phyloP scores from a whole-genome alignment of 2,888 invertebrate species.

The Tipula confusa region DNA sequence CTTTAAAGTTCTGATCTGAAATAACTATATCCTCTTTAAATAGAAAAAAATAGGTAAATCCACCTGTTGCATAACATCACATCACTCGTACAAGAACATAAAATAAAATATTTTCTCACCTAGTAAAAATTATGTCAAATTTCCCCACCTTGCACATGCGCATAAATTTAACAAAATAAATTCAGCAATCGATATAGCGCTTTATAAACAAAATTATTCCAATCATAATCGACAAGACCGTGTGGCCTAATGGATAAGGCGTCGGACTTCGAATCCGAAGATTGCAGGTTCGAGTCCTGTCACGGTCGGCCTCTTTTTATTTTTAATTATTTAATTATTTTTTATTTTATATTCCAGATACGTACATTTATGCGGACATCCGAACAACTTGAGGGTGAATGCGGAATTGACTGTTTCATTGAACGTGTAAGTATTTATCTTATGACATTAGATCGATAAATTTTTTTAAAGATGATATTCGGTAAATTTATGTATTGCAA shows the following conservation, averaged over 20 bases:
- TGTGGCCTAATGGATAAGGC: constrained; percentile 52
- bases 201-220: neutral
- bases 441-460: no score
- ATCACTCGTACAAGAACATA: neutral
- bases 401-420: constrained; percentile 65
- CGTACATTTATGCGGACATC: constrained; percentile 50
- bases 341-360: constrained; percentile 56
- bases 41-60: neutral
- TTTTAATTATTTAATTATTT: constrained; percentile 36
- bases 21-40: neutral
- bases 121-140: neutral
- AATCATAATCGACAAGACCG: constrained; percentile 38
- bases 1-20: no score
- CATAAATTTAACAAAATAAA: neutral
- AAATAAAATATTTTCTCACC: neutral
- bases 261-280: constrained; percentile 47
- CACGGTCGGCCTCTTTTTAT: constrained; percentile 43
- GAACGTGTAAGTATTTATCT: constrained; percentile 58
- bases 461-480: neutral
- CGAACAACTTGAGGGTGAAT: constrained; percentile 52
- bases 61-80: neutral
- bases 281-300: constrained; percentile 52
- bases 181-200: neutral
- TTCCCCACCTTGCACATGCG: neutral
- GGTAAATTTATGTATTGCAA: neutral